Conservation (phyloP, 2,113 vertebrate species). For the Okapia johnstoni region DNA sequence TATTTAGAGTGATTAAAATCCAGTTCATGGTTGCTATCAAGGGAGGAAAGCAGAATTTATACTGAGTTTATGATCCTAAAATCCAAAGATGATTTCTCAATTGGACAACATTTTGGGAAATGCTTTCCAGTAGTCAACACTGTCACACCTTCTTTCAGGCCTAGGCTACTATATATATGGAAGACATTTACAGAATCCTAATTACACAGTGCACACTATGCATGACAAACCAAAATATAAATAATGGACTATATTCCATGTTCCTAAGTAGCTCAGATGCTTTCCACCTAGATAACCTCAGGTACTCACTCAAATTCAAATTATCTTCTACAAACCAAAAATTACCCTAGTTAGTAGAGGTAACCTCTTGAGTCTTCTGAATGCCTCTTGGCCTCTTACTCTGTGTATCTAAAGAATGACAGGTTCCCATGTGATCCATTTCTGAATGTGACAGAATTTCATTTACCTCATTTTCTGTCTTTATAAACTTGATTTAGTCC, state of each 20-base stretch:
- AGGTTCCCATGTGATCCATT: background rate
- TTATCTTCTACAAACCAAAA: background rate
- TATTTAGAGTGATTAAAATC: background rate
- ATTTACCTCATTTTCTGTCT: background rate
- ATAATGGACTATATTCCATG: background rate
- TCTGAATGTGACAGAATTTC: background rate
- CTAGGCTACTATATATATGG: background rate
- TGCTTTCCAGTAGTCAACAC: background rate
- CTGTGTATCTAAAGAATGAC: background rate
- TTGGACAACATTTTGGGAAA: background rate
- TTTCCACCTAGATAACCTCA: background rate
- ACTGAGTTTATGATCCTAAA: background rate
- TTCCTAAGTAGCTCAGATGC: background rate
- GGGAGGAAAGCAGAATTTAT: background rate
- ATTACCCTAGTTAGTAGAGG: background rate
- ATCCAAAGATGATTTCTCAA: background rate
- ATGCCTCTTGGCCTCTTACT: background rate
- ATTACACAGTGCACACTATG: background rate
- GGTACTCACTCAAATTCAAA: background rate
- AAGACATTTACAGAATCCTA: background rate
- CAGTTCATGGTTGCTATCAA: background rate
- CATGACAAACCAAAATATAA: background rate
- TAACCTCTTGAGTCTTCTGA: background rate
- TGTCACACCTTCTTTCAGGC: background rate
- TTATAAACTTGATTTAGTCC: background rate